Evolutionary conservation across 1,140 invertebrate species (phyloP).

Genomic region (Mizuhopecten yessoensis): DNA sequence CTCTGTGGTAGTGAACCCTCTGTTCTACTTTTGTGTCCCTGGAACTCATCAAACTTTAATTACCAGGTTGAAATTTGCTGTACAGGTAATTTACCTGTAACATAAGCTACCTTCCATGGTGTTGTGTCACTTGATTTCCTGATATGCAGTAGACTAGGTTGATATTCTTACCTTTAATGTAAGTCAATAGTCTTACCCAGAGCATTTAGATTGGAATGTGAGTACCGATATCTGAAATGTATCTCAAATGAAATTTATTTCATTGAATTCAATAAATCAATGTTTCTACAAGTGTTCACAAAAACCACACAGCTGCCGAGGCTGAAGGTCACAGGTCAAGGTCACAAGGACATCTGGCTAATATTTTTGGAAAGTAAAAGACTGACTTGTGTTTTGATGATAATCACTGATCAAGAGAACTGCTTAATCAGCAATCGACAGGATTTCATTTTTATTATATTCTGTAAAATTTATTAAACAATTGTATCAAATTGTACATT

Average conservation of each 20-base stretch:
- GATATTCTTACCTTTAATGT: neutral
- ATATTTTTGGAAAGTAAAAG: too few relatives aligned
- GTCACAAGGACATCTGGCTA: neutral
- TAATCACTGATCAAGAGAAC: too few relatives aligned
- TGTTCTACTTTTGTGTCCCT: neutral
- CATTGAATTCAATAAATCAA: too few relatives aligned
- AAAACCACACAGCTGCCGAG: neutral
- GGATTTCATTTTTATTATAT: too few relatives aligned
- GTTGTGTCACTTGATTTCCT: neutral
- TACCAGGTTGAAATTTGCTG: neutral
- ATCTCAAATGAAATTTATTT: neutral
- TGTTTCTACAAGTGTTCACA: too few relatives aligned
- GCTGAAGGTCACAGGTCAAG: neutral
- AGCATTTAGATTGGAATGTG: neutral
- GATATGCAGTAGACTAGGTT: neutral
- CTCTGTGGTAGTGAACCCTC: too few relatives aligned
- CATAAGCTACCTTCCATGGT: neutral
- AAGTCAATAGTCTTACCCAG: neutral
- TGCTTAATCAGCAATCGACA: too few relatives aligned
- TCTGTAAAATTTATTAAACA: too few relatives aligned
- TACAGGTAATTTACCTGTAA: neutral
- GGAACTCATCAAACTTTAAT: neutral
- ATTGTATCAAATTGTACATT: too few relatives aligned
- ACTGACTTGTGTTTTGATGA: too few relatives aligned
- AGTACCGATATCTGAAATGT: neutral